phyloP scores from a whole-genome alignment of 2,113 vertebrate species.

The pig (Sus scrofa) region DNA sequence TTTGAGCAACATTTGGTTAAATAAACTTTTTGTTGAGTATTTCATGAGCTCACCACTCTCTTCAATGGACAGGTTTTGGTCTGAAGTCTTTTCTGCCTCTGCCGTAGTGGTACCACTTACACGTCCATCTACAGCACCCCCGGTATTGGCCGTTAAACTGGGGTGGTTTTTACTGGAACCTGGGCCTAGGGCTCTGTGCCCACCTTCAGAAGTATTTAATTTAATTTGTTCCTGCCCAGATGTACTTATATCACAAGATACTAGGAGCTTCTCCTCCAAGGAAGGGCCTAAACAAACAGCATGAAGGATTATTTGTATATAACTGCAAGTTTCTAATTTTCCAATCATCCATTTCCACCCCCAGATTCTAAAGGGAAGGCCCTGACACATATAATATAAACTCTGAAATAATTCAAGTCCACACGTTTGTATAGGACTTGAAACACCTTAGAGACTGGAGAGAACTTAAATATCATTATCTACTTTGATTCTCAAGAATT shows the following conservation, averaged over 20 bases:
- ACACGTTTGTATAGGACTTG: not conserved
- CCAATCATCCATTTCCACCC: constrained; percentile 55
- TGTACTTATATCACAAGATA: constrained; percentile 92
- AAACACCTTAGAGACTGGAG: not conserved
- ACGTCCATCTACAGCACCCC: constrained; percentile 88
- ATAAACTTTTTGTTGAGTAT: constrained; percentile 69
- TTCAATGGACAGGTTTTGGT: constrained; percentile 88
- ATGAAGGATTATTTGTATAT: constrained; percentile 86
- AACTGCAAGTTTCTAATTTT: constrained; percentile 40
- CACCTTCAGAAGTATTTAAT: constrained; percentile 90
- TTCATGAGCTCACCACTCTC: constrained; percentile 94
- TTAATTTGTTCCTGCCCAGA: constrained; percentile 91
- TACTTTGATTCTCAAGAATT: constrained; percentile 26
- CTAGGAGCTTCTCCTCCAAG: constrained; percentile 95
- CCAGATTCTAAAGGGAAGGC: constrained; percentile 36
- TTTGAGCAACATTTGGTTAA: constrained; percentile 85
- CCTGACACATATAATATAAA: not conserved
- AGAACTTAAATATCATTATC: constrained; percentile 35
- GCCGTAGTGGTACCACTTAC: constrained; percentile 88
- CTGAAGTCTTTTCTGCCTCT: constrained; percentile 89
- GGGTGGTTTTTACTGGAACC: constrained; percentile 89
- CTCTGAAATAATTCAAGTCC: constrained; percentile 26
- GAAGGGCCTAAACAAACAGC: constrained; percentile 93
- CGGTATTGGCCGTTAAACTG: constrained; percentile 89
- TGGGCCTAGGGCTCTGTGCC: constrained; percentile 87